Evolutionary conservation across 2,797 vertebrate genomes (phyloP), one percentile per base, ranked within the genome.

Genomic region (Sebastes itinus): DNA sequence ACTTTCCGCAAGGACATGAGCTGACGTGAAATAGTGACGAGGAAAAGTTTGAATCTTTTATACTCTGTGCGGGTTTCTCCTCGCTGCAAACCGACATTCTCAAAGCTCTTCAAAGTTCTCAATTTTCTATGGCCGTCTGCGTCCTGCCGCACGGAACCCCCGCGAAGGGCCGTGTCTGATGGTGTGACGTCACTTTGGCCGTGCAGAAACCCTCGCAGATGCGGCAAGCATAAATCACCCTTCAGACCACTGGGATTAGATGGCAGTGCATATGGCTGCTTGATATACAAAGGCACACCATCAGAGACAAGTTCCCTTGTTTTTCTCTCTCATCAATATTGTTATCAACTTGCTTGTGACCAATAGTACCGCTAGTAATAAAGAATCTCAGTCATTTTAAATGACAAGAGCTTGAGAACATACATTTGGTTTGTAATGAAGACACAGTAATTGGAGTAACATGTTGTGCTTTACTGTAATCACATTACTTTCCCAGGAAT

Each of bases 51-150:
- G 3, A 0, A 49, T 20, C 4, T 49, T 49, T 49, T 49, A 49
- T 49, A 20, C 46, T 49, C 46, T 3, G 4, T 38, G 1, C 11
- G 12, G 12, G 35, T 38, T 33, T 46, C 7, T 49, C 46, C 18
- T 49, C 46, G 18, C 46, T 20, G 7, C 46, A 49, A 49, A 49
- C 7, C 18, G 3, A 49, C 1, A 49, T 49, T 49, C 46, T 49
- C 42, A 46, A 42, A 46, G 42, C 3, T 46, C 42, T 46, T 49
- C 42, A 46, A 46, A 20, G 42, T 46, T 3, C 42, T 46, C 0
- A 49, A 20, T 49, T 49, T 49, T 49, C 3, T 49, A 0, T 49
- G 46, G 46, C 7, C 46, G 1, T 49, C 0, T n/a, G 0, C 18
- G 0, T 49, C 18, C 18, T 49, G 46, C 18, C 46, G 46, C 7